Percentiles rank a stretch among this genome's conserved stretches.
Conservation (phyloP, 2,888 invertebrate genomes). For the Crioceris asparagi region DNA sequence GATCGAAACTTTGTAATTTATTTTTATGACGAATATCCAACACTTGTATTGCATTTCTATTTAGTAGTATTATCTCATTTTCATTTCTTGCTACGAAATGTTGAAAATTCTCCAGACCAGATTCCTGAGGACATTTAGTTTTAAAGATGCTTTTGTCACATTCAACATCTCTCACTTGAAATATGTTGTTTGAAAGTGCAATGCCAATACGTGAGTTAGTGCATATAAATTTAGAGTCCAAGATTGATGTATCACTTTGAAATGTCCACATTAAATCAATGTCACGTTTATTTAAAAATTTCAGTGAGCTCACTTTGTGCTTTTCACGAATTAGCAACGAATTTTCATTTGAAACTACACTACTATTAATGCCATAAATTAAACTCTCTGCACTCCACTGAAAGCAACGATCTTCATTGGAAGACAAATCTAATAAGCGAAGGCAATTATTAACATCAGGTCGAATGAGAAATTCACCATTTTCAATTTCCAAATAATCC, state of each 20-base stretch:
- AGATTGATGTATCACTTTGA: conserved; percentile 9
- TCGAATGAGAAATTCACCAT: conserved; percentile 16
- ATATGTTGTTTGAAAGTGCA: conserved; percentile 10
- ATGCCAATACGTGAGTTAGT: conserved; percentile 15
- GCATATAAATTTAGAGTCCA: conserved; percentile 22
- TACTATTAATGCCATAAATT: too few relatives aligned
- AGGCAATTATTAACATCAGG: conserved; percentile 12
- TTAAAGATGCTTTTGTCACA: conserved; percentile 9
- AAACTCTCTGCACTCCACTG: too few relatives aligned
- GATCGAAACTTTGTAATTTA: conserved; percentile 15
- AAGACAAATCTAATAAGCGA: not conserved
- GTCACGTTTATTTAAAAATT: too few relatives aligned
- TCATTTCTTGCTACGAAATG: conserved; percentile 18
- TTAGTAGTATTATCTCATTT: conserved; percentile 16
- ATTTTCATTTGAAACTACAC: too few relatives aligned
- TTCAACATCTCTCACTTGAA: conserved; percentile 17
- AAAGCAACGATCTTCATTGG: too few relatives aligned
- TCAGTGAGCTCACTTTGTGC: too few relatives aligned
- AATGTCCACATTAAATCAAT: too few relatives aligned
- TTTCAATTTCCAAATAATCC: conserved; percentile 14
- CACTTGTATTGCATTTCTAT: conserved; percentile 15
- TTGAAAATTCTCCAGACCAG: conserved; percentile 13
- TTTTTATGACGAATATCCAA: conserved; percentile 15
- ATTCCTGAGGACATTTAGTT: not conserved
- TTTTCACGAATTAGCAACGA: too few relatives aligned